A percentile compares a stretch with the other conserved stretches of the same genome.
Evolutionary conservation across 2,797 vertebrate species (phyloP).

Genomic region (Margarornis squamiger): DNA sequence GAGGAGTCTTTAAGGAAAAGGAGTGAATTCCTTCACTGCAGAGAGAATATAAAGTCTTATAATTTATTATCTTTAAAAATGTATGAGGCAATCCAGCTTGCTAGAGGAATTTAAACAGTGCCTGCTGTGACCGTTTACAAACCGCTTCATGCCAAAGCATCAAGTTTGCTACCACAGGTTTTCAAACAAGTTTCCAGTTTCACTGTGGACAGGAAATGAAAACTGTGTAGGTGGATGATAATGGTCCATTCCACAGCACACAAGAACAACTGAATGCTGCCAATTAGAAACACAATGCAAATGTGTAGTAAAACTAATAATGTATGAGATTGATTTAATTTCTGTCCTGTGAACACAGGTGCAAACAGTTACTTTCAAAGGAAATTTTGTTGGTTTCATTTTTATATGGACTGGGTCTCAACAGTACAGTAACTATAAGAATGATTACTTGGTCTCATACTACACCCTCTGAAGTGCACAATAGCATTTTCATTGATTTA

Average conservation of each 20-base stretch:
- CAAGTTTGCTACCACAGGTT: neutral
- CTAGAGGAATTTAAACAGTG: neutral
- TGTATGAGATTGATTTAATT: neutral
- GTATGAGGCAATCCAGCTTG: neutral
- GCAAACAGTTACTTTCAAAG: neutral
- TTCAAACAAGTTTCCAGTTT: neutral
- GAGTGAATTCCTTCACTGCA: neutral
- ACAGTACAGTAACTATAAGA: neutral
- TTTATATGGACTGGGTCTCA: neutral
- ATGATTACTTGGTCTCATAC: neutral
- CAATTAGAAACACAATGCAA: neutral
- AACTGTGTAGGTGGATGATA: neutral
- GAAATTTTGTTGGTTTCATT: neutral
- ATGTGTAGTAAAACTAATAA: neutral
- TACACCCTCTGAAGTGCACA: neutral
- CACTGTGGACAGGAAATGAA: neutral
- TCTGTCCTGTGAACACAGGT: constrained; percentile 1
- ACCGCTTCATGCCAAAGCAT: neutral
- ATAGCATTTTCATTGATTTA: neutral
- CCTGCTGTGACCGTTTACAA: neutral
- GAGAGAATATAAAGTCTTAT: neutral
- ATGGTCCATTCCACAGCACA: neutral
- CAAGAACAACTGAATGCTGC: neutral
- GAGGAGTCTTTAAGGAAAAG: neutral
- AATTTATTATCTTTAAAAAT: neutral